Evolutionary conservation across 1,140 invertebrate genomes (phyloP), one percentile per base, ranked within the genome.

Genomic region (Dufourea novaeangliae): DNA sequence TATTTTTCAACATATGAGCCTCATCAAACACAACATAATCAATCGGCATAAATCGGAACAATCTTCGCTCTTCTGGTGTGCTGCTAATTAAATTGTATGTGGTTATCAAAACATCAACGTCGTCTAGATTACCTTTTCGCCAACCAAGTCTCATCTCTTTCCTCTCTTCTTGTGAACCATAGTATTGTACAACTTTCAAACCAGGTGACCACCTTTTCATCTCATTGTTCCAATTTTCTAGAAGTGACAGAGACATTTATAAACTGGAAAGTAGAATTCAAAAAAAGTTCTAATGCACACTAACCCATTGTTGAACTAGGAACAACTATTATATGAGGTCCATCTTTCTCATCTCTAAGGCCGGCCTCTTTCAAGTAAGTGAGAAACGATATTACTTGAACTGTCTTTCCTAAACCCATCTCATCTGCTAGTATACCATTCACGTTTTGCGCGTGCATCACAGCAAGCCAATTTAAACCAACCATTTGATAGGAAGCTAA

Each of bases 1-100:
- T 99, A 90, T 99, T 99, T 91, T 99, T 99, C 10, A 99, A 92
- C 97, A 99, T 98, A 87, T 99, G 98, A 0, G 98, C 98, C 91
- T 99, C 98, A 91, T 99, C 98, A 90, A 99, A 99, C 34, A 99
- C 94, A 0, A 98, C 97, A 89, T 99, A 99, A 87, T 98, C 95
- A 88, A 99, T 95, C 22, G 95, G 94, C 63, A 98, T 95, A 41
- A 97, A 96, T 64, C 97, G 96, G 91, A 99, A 99, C 91, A 99
- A 95, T 87, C 96, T 96, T 52, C 96, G 94, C 89, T 99, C 98
- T 86, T 99, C 98, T 0, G 96, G 94, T 82, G 95, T 96, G 79
- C 96, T 97, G 17, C 94, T 94, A 8, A 97, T 94, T 89, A 97
- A 95, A 86, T 95, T 96, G 87, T 98, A 97, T 76, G 98, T 98